Evolutionary conservation across 2,113 vertebrate species (phyloP).

Genomic region (Poeciliopsis turrubarensis): DNA sequence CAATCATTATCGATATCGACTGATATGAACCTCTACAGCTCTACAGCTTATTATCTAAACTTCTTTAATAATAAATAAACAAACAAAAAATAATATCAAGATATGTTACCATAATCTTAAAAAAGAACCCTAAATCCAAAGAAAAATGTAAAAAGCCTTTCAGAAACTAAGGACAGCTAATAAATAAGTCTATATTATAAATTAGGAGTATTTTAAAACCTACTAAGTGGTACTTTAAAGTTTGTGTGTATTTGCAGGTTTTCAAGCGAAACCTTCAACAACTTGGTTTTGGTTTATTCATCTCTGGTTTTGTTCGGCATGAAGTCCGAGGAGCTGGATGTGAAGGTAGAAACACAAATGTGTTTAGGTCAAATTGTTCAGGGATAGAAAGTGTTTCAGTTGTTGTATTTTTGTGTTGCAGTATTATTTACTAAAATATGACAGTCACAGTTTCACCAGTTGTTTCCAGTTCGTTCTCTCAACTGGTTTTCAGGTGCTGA

Average conservation of each 20-base stretch:
- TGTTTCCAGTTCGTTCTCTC: background rate
- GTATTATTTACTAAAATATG: background rate
- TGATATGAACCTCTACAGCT: no score
- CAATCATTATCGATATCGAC: no score
- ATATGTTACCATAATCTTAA: background rate
- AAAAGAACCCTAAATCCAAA: background rate
- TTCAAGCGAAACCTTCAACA: conserved; percentile 81
- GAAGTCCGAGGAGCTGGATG: conserved; percentile 86
- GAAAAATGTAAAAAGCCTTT: background rate
- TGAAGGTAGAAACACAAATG: conserved; percentile 82
- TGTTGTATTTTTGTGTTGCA: background rate
- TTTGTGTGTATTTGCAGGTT: conserved; percentile 75
- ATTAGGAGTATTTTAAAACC: no score
- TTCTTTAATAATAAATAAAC: background rate
- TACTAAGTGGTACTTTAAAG: no score
- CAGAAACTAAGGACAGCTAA: no score
- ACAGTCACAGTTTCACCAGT: background rate
- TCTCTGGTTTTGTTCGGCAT: conserved; percentile 81
- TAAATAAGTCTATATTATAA: no score
- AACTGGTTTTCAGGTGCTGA: conserved; percentile 81
- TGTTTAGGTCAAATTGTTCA: background rate
- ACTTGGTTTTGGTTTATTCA: conserved; percentile 86
- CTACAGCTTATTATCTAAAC: no score
- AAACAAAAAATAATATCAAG: background rate
- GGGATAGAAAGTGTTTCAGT: background rate